Base-by-base conservation (phyloP, 2,888 invertebrate genomes). In the Phlogophora meticulosa region DNA sequence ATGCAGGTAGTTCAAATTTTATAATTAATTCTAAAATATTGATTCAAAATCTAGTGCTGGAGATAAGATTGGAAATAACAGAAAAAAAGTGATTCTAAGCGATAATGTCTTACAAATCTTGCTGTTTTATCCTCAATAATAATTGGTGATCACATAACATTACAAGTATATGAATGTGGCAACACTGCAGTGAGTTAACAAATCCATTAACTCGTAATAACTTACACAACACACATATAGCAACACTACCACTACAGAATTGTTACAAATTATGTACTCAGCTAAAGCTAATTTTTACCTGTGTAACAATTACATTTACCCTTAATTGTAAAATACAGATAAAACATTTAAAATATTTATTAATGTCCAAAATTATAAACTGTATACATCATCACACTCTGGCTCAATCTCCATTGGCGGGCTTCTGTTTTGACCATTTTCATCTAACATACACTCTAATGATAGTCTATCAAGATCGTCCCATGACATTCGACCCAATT, bases 381-480 rank as follows among this genome's bases (percentile, higher is more conserved):
- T 85, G 62, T 83, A 87, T 65, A 87, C 81, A 45, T 91, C 89
- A 11, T 92, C 90, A 79, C 80, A 81, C 7, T 92, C 91, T 3
- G 75, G 68, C 42, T 90, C 89, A 10, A 81, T 72, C 10, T 91
- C 88, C 3, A 73, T 59, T 1, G 76, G 61, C 0, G 84, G 78
- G 42, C 79, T 78, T 9, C 78, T 80, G 22, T 72, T 83, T 20
- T 80, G 77, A 0, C 88, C 85, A 28, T 75, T 81, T 77, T 91
- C 89, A 5, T 90, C 87, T 62, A 87, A 46, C 66, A 93, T 68
- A 62, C 92, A 92, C 65, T 92, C 92, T 46, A 88, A 90, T 0
- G 95, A 94, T 82, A 96, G 89, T 86, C 96, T 93, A 70, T 97
- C 96, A 78, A 96, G 88, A 81, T 97, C 97, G 81, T 97, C 97